These are phyloP conservation scores for Sardina pilchardus DNA, from an alignment of 2,113 vertebrate genomes.

Conservation along the genomic window DNA sequence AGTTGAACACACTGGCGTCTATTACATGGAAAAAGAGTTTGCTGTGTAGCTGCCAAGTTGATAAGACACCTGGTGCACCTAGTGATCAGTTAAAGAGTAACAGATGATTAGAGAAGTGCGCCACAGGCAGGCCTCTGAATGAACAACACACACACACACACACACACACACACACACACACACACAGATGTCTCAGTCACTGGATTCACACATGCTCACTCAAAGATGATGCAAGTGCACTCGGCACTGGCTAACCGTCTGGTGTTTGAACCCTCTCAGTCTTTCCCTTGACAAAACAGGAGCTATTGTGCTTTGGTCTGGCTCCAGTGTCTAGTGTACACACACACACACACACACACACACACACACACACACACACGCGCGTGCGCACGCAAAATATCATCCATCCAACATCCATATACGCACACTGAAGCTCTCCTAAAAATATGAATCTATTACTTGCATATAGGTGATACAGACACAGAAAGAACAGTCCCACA, in stretches of 20 bases:
- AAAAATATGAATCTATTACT: too few species aligned
- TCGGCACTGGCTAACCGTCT: neutral
- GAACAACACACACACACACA: neutral
- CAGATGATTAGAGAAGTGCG: constrained; percentile 53
- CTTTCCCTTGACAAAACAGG: neutral
- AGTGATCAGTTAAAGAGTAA: constrained; percentile 63
- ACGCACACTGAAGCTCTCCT: too few species aligned
- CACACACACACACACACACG: too few species aligned
- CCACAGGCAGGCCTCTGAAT: constrained; percentile 18
- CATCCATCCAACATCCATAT: too few species aligned
- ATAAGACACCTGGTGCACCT: constrained; percentile 38
- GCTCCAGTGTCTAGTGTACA: neutral
- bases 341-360: neutral
- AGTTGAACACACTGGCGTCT: neutral
- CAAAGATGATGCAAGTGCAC: neutral
- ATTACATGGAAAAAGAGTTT: constrained; percentile 31
- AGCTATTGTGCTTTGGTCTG: neutral
- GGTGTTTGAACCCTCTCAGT: neutral
- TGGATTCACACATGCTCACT: neutral
- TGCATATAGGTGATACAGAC: neutral
- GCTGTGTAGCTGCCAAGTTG: constrained; percentile 41
- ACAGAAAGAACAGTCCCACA: neutral
- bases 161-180: neutral
- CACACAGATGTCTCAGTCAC: neutral
- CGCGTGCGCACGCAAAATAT: too few species aligned